These are phyloP conservation scores for Notocelia uddmanniana DNA, from an alignment of 2,888 invertebrate species.

Conservation along the genomic window DNA sequence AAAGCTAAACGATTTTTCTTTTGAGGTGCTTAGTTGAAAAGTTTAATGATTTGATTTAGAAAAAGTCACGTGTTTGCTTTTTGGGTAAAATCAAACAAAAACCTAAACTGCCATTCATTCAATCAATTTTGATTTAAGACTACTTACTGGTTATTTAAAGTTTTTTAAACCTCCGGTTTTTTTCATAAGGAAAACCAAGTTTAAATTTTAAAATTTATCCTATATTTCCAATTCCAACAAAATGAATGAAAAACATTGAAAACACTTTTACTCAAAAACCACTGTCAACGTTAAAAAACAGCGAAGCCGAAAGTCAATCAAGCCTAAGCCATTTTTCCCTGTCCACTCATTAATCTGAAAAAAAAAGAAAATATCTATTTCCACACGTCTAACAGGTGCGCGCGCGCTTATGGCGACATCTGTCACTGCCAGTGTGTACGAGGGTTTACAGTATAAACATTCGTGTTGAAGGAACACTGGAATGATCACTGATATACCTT, in stretches of 20 bases:
- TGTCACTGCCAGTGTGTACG: conserved; percentile 15
- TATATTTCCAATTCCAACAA: too few species aligned
- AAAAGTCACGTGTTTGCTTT: too few species aligned
- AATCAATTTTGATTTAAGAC: too few species aligned
- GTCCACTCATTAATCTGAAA: conserved; percentile 24
- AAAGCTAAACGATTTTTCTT: background rate
- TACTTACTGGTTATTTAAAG: too few species aligned
- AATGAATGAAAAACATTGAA: background rate
- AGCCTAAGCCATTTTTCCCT: conserved; percentile 26
- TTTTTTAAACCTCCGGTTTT: too few species aligned
- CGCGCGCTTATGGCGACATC: conserved; percentile 10
- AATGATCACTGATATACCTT: background rate
- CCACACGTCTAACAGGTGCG: conserved; percentile 17
- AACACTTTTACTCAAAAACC: background rate
- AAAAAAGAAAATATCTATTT: conserved; percentile 20
- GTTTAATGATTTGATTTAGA: background rate
- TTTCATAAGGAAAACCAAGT: too few species aligned
- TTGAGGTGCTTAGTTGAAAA: background rate
- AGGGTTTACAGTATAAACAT: conserved; percentile 28
- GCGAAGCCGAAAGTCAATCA: background rate
- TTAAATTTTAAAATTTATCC: too few species aligned
- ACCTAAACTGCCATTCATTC: too few species aligned
- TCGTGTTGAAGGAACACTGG: background rate
- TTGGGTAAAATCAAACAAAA: too few species aligned
- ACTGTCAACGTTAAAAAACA: background rate